Conservation (phyloP, 2,797 vertebrate species). For the Neostethus bicornis region DNA sequence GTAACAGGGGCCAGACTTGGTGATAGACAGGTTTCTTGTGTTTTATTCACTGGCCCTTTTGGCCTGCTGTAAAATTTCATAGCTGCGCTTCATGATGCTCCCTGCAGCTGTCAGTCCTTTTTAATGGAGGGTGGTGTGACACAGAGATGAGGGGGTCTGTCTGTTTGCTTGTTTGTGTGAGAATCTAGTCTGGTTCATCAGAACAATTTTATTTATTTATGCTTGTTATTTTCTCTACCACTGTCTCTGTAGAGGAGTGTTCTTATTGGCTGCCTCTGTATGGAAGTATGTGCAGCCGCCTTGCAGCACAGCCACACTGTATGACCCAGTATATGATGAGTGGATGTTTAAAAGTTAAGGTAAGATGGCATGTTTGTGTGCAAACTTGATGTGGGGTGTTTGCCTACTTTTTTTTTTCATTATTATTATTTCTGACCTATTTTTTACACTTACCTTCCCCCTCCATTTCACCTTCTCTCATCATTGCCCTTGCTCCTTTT, state of each 20-base stretch:
- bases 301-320: conserved; percentile 91
- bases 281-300: conserved; percentile 91
- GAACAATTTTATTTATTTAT: conserved; percentile 45
- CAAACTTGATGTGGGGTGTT: not conserved
- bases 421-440: conserved; percentile 8
- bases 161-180: conserved; percentile 19
- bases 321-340: conserved; percentile 88
- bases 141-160: not conserved
- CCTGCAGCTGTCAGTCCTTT: conserved; percentile 62
- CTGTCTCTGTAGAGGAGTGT: conserved; percentile 86
- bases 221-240: conserved; percentile 33
- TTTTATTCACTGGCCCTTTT: conserved; percentile 76
- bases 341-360: conserved; percentile 89
- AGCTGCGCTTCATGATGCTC: conserved; percentile 53
- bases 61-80: conserved; percentile 70
- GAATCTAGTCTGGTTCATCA: conserved; percentile 24
- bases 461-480: not conserved
- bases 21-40: conserved; percentile 66
- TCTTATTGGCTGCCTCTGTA: conserved; percentile 95
- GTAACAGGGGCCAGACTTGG: conserved; percentile 59
- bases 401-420: conserved; percentile 7
- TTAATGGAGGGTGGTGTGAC: conserved; percentile 11
- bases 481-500: too few relatives aligned
- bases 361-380: conserved; percentile 37
- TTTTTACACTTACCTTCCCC: conserved; percentile 1